Percentiles rank a stretch among this genome's conserved stretches.
phyloP scores from a whole-genome alignment of 2,113 vertebrate genomes.

The Pao palembangensis region DNA sequence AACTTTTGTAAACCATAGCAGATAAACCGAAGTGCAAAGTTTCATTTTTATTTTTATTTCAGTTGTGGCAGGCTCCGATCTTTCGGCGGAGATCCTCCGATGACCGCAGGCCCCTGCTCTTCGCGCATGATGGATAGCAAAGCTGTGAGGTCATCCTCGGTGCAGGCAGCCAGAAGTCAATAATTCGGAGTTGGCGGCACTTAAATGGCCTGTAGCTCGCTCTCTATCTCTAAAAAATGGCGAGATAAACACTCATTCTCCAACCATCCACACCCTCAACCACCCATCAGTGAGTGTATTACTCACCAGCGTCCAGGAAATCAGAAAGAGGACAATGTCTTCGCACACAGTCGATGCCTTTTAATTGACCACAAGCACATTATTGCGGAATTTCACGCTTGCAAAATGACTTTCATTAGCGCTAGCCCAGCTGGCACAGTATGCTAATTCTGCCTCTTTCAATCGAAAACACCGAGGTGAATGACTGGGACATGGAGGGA shows the following conservation, averaged over 20 bases:
- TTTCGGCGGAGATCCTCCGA: slow-evolving; percentile 10
- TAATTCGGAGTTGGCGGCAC: slow-evolving; percentile 52
- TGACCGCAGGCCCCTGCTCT: slow-evolving; percentile 22
- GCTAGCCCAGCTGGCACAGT: too few species aligned
- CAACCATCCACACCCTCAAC: not conserved
- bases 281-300: slow-evolving; percentile 4
- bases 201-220: slow-evolving; percentile 31
- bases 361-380: slow-evolving; percentile 21
- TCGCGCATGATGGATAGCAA: slow-evolving; percentile 41
- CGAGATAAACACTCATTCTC: slow-evolving; percentile 22
- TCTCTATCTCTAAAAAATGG: slow-evolving; percentile 13
- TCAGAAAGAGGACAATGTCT: slow-evolving; percentile 39
- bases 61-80: slow-evolving; percentile 16
- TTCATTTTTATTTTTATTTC: slow-evolving; percentile 13
- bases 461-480: too few species aligned
- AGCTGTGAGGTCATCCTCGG: slow-evolving; percentile 51
- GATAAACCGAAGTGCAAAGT: slow-evolving; percentile 16
- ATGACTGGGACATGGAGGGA: too few species aligned
- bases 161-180: slow-evolving; percentile 55
- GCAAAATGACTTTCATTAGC: slow-evolving; percentile 44
- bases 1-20: slow-evolving; percentile 7
- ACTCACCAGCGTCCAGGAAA: slow-evolving; percentile 41
- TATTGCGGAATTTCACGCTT: slow-evolving; percentile 48
- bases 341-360: too few species aligned
- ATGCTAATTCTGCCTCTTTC: too few species aligned